These are phyloP conservation scores for Apostichopus californicus DNA, from an alignment of 35 echinoderm and acorn worm genomes.

Conservation along the genomic window DNA sequence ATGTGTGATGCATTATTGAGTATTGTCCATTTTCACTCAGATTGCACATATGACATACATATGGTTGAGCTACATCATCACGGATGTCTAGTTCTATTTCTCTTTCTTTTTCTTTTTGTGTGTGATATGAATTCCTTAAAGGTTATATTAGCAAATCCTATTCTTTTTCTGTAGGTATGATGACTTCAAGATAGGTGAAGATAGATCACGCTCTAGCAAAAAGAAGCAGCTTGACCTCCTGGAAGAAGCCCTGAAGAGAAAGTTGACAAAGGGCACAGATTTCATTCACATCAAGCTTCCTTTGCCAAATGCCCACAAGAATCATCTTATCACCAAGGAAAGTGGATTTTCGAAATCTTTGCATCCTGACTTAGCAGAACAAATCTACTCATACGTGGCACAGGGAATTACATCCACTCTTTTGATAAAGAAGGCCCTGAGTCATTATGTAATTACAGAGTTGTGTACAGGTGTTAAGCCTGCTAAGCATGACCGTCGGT, in stretches of 20 bases:
- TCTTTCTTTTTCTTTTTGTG: background rate
- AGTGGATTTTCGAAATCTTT: slow-evolving; percentile 18
- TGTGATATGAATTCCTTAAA: background rate
- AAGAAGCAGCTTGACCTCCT: background rate
- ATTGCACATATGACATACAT: background rate
- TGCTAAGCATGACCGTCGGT: background rate
- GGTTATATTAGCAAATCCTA: background rate
- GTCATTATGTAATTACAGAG: background rate
- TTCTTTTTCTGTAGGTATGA: background rate
- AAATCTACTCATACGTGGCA: background rate
- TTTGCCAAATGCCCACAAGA: background rate
- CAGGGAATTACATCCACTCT: background rate
- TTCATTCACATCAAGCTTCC: slow-evolving; percentile 19
- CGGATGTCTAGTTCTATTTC: too few species aligned
- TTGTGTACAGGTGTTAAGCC: background rate
- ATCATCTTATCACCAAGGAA: background rate
- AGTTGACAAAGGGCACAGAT: background rate
- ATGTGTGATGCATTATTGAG: too few species aligned
- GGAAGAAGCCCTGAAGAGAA: background rate
- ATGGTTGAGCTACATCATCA: background rate
- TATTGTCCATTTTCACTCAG: too few species aligned
- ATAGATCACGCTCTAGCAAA: background rate
- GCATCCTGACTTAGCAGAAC: slow-evolving; percentile 19
- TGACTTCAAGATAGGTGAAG: background rate
- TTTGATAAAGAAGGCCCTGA: background rate